phyloP scores from a whole-genome alignment of 2,888 invertebrate genomes.

The Drosophila nr. medialis region DNA sequence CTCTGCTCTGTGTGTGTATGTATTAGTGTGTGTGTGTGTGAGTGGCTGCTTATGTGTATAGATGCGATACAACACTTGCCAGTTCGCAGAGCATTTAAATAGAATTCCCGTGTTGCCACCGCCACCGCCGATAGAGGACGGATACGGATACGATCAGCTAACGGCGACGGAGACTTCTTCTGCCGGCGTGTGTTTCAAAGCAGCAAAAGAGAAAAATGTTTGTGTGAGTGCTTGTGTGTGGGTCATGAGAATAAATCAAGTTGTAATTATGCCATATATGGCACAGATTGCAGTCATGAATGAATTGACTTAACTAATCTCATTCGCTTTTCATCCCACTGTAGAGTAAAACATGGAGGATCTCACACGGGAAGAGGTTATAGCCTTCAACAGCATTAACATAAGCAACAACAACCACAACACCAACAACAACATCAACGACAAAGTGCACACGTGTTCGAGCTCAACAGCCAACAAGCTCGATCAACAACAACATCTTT shows the following conservation, averaged over 20 bases:
- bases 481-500: slow-evolving; percentile 24
- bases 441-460: slow-evolving; percentile 35
- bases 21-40: slow-evolving; percentile 4
- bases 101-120: slow-evolving; percentile 65
- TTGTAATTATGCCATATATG: slow-evolving; percentile 15
- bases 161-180: slow-evolving; percentile 18
- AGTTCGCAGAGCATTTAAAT: slow-evolving; percentile 71
- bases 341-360: slow-evolving; percentile 84
- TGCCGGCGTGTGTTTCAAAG: slow-evolving; percentile 52
- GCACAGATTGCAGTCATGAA: not conserved
- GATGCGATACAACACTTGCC: slow-evolving; percentile 63
- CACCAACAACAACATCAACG: slow-evolving; percentile 27
- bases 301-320: not conserved
- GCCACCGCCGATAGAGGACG: slow-evolving; percentile 47
- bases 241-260: slow-evolving; percentile 6
- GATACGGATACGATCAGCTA: slow-evolving; percentile 48
- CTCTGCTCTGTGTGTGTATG: slow-evolving; percentile 14
- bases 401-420: slow-evolving; percentile 9
- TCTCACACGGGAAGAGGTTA: slow-evolving; percentile 64
- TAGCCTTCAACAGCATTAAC: slow-evolving; percentile 39
- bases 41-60: slow-evolving; percentile 23
- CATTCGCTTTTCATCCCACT: slow-evolving; percentile 22
- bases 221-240: slow-evolving; percentile 6
- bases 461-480: slow-evolving; percentile 24
- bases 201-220: slow-evolving; percentile 10